Evolutionary conservation across 2,888 invertebrate species (phyloP).

Genomic region (Agrilus mali): DNA sequence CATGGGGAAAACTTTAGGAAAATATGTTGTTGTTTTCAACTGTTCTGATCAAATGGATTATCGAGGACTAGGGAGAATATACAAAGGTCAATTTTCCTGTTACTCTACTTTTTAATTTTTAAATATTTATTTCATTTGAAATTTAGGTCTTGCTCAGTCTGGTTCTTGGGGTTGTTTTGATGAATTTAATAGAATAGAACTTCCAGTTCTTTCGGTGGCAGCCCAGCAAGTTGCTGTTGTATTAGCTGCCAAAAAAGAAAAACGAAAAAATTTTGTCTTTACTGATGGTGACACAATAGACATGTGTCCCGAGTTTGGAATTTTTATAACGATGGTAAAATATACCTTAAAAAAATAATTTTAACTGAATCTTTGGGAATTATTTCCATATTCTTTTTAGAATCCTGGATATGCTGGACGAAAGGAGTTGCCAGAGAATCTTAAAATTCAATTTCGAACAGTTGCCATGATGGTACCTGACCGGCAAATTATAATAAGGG

Average conservation of each 20-base stretch:
- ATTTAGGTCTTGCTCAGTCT: slow-evolving; percentile 72
- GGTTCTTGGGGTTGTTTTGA: slow-evolving; percentile 98
- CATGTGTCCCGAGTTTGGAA: slow-evolving; percentile 92
- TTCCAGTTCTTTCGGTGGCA: slow-evolving; percentile 88
- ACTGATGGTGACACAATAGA: slow-evolving; percentile 89
- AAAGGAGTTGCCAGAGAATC: slow-evolving; percentile 90
- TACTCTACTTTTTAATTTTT: neutral
- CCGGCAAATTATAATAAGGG: slow-evolving; percentile 90
- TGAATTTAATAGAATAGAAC: slow-evolving; percentile 90
- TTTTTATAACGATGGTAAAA: slow-evolving; percentile 89
- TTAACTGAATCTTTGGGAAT: too few species aligned
- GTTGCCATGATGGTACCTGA: slow-evolving; percentile 99
- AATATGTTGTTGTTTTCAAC: slow-evolving; percentile 94
- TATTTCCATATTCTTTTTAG: slow-evolving; percentile 37
- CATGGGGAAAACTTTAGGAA: slow-evolving; percentile 94
- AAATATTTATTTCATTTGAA: slow-evolving; percentile 2
- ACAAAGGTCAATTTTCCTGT: slow-evolving; percentile 52
- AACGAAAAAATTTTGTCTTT: slow-evolving; percentile 80
- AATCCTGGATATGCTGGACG: slow-evolving; percentile 96
- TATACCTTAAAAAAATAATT: neutral
- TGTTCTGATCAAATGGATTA: slow-evolving; percentile 99
- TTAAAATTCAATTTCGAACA: slow-evolving; percentile 94
- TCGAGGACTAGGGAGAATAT: slow-evolving; percentile 87
- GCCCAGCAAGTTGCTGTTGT: slow-evolving; percentile 95
- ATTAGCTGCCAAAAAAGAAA: slow-evolving; percentile 83